Evolutionary conservation across 1,140 invertebrate species (phyloP).

Genomic region (Helicorthomorpha holstii): DNA sequence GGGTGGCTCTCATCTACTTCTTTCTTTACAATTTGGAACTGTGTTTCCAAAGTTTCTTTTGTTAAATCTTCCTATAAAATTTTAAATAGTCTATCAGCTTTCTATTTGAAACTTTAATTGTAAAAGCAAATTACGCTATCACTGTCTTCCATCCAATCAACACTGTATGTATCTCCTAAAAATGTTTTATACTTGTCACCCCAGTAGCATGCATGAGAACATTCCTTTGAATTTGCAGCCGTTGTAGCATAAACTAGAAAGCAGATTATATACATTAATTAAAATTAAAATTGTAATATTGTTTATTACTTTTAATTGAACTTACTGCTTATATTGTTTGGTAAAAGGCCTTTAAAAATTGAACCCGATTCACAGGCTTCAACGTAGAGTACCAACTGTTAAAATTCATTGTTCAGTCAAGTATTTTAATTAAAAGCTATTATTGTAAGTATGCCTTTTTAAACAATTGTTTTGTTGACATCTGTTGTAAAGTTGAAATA

Average conservation of each 20-base stretch:
- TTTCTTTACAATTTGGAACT: slow-evolving; percentile 36
- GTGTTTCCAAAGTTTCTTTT: slow-evolving; percentile 34
- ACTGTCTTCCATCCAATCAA: slow-evolving; percentile 49
- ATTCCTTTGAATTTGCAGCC: slow-evolving; percentile 39
- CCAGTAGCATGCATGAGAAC: slow-evolving; percentile 40
- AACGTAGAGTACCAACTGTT: no score
- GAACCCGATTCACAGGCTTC: no score
- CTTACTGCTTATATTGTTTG: no score
- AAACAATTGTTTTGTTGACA: no score
- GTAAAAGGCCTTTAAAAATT: no score
- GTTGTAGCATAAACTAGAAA: background rate
- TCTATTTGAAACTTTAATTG: background rate
- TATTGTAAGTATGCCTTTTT: no score
- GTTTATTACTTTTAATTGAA: no score
- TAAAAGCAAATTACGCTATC: slow-evolving; percentile 27
- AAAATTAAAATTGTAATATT: no score
- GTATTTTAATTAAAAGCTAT: no score
- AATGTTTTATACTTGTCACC: slow-evolving; percentile 32
- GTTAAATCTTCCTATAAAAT: slow-evolving; percentile 27
- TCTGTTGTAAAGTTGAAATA: no score
- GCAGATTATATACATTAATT: no score
- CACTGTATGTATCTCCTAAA: slow-evolving; percentile 41
- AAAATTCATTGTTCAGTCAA: no score
- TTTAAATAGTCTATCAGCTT: background rate
- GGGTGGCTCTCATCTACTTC: slow-evolving; percentile 43